These are phyloP conservation scores for Catostomus latipinnis DNA, from an alignment of 2,797 vertebrate genomes.

Conservation along the genomic window DNA sequence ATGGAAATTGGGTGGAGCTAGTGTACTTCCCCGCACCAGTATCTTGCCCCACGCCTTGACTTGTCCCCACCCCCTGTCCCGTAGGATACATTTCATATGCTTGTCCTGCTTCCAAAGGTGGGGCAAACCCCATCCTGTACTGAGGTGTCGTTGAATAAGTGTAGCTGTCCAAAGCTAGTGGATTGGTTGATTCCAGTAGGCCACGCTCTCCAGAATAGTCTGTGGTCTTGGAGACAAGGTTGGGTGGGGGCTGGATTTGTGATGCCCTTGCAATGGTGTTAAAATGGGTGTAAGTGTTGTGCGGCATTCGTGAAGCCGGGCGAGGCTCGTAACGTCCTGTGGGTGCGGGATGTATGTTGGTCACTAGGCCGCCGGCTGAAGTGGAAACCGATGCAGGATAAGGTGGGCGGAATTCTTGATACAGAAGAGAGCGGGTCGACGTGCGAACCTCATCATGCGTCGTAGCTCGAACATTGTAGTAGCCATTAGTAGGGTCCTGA, in stretches of 20 bases:
- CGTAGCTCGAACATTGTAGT: slow-evolving; percentile 93
- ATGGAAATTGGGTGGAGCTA: slow-evolving; percentile 87
- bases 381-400: slow-evolving; percentile 72
- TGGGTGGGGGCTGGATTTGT: slow-evolving; percentile 72
- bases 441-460: slow-evolving; percentile 88
- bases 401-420: slow-evolving; percentile 86
- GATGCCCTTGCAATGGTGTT: slow-evolving; percentile 83
- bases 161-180: slow-evolving; percentile 90
- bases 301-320: slow-evolving; percentile 88
- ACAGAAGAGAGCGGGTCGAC: slow-evolving; percentile 85
- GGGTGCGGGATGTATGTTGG: slow-evolving; percentile 62
- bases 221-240: slow-evolving; percentile 66
- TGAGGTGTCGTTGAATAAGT: slow-evolving; percentile 81
- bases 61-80: slow-evolving; percentile 73
- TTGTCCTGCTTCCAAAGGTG: slow-evolving; percentile 78
- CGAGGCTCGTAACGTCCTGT: slow-evolving; percentile 86
- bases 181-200: slow-evolving; percentile 81
- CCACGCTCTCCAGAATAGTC: slow-evolving; percentile 77
- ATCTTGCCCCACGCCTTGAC: slow-evolving; percentile 66
- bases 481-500: slow-evolving; percentile 95
- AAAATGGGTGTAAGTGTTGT: slow-evolving; percentile 91
- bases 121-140: slow-evolving; percentile 87
- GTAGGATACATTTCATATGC: slow-evolving; percentile 84
- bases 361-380: slow-evolving; percentile 64
- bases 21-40: slow-evolving; percentile 82